Evolutionary conservation across 2,113 vertebrate genomes (phyloP).

Genomic region (Cephalopholis sonnerati): DNA sequence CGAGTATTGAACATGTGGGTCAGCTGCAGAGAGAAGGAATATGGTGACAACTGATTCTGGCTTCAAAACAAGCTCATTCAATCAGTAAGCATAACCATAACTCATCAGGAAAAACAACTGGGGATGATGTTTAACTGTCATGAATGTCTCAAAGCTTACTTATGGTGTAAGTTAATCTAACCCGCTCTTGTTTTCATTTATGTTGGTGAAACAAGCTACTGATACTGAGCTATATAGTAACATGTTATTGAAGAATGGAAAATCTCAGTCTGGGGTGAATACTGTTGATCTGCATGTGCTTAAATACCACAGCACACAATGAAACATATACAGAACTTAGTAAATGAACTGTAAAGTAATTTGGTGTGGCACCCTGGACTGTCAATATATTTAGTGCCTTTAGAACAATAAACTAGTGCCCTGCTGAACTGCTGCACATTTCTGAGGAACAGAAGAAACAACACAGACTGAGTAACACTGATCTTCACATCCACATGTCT

Average conservation of each 20-base stretch:
- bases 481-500: neutral
- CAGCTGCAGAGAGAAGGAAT: slow-evolving; percentile 84
- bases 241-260: neutral
- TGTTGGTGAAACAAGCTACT: neutral
- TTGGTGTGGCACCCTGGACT: neutral
- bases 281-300: neutral
- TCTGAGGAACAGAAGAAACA: neutral
- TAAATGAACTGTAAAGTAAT: neutral
- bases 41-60: neutral
- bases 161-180: neutral
- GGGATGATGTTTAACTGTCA: too few species aligned
- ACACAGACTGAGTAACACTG: neutral
- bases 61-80: neutral
- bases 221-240: neutral
- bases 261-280: neutral
- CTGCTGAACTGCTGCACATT: neutral
- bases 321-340: neutral
- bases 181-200: neutral
- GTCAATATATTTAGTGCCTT: neutral
- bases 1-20: slow-evolving; percentile 98
- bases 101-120: too few species aligned
- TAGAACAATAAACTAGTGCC: neutral
- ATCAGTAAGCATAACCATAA: neutral
- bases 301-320: neutral
- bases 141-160: neutral